Evolutionary conservation across 2,888 invertebrate genomes (phyloP).

Genomic region (Pasiphila rectangulata): DNA sequence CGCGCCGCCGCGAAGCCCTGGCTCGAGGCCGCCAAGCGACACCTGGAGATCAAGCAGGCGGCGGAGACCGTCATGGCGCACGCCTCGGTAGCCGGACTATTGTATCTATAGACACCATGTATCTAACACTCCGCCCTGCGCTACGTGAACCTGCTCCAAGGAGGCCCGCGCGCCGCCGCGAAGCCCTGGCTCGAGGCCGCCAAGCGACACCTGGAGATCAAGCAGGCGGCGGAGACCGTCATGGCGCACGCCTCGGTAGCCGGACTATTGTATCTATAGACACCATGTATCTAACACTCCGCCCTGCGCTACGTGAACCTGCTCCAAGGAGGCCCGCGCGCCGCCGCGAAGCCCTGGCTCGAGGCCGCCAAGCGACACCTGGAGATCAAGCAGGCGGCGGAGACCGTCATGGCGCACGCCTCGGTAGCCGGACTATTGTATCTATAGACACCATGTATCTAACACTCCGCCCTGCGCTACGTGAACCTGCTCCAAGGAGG

Average conservation of each 20-base stretch:
- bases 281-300: slow-evolving; percentile 69
- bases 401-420: slow-evolving; percentile 94
- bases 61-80: slow-evolving; percentile 95
- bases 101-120: slow-evolving; percentile 43
- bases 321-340: slow-evolving; percentile 92
- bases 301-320: slow-evolving; percentile 95
- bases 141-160: slow-evolving; percentile 94
- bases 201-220: slow-evolving; percentile 90
- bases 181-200: slow-evolving; percentile 93
- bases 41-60: slow-evolving; percentile 94
- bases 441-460: slow-evolving; percentile 28
- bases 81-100: slow-evolving; percentile 89
- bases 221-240: slow-evolving; percentile 93
- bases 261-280: slow-evolving; percentile 73
- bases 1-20: slow-evolving; percentile 91
- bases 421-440: slow-evolving; percentile 86
- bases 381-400: slow-evolving; percentile 94
- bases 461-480: no score
- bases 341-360: slow-evolving; percentile 92
- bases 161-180: slow-evolving; percentile 92
- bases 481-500: no score
- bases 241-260: slow-evolving; percentile 95
- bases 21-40: slow-evolving; percentile 90
- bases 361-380: slow-evolving; percentile 89
- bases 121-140: slow-evolving; percentile 91